Evolutionary conservation across 2,113 vertebrate genomes (phyloP), one percentile per base, ranked within the genome.

Genomic region (Copsychus sechellarum): DNA sequence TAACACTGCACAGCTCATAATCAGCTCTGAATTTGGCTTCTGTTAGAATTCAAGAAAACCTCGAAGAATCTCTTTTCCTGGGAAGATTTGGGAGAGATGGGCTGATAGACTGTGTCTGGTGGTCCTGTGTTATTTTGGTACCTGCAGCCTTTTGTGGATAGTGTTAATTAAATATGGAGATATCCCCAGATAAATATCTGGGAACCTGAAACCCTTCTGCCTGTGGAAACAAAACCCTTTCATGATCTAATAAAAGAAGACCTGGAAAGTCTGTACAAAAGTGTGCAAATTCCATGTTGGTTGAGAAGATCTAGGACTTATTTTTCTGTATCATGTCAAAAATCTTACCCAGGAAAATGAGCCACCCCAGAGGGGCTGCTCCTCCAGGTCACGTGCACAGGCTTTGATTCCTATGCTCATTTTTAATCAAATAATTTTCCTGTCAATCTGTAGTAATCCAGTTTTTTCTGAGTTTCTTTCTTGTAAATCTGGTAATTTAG

Each of bases 251-350:
- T 38, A 47, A 47, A 83, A 47, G 20, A 25, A 7, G 36, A 40
- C 13, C 33, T 80, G 38, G 38, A 12, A 29, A 57, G 4, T 14
- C 45, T 38, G 62, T 57, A 57, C 4, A n/a, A 34, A 67, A 77
- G 19, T n/a, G 12, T 51, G 17, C 20, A 78, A 57, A 11, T 65
- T 83, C 50, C 67, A 78, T 13, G 2, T 3, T 15, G 17, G 7
- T 8, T 0, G 7, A 69, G 47, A 53, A 67, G 62, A 53, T 26
- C 25, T 29, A 53, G 26, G n/a, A 4, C 0, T 11, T 6, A 8
- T 47, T 60, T 77, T 58, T 6, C 7, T 20, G 24, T 8, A 2
- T 18, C 7, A 33, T 2, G 1, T 43, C 22, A 83, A 38, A 83
- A 93, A 65, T 62, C 51, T 33, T 43, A 17, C 19, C 11, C 14